phyloP scores from a whole-genome alignment of 2,797 vertebrate species.

The Crocidura indochinensis region DNA sequence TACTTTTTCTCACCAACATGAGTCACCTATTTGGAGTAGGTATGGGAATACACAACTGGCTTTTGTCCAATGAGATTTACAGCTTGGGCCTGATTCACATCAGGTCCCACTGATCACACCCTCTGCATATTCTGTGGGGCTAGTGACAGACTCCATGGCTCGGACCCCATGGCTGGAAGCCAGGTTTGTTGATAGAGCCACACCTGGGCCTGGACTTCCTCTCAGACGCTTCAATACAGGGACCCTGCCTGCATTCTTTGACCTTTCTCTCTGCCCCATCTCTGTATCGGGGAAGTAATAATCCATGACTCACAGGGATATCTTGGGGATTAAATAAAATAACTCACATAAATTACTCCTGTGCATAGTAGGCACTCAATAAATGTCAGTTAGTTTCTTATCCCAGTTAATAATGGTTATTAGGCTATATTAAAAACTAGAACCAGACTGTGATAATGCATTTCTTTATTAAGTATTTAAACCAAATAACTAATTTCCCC shows the following conservation, averaged over 20 bases:
- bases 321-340: conserved; percentile 75
- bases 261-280: conserved; percentile 13
- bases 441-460: conserved; percentile 78
- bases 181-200: too few relatives aligned
- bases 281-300: conserved; percentile 61
- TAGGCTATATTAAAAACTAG: conserved; percentile 83
- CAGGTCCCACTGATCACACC: too few relatives aligned
- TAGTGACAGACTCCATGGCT: too few relatives aligned
- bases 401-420: conserved; percentile 80
- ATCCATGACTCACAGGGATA: conserved; percentile 49
- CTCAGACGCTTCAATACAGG: conserved; percentile 26
- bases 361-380: conserved; percentile 85
- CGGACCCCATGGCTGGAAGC: too few relatives aligned
- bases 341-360: conserved; percentile 79
- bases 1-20: too few relatives aligned
- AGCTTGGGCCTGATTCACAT: too few relatives aligned
- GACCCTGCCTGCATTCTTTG: conserved; percentile 40
- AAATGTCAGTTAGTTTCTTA: conserved; percentile 71
- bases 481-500: conserved; percentile 82
- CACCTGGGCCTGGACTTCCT: neutral
- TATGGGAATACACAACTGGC: too few relatives aligned
- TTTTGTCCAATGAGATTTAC: too few relatives aligned
- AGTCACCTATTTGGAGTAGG: too few relatives aligned
- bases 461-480: conserved; percentile 83
- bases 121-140: too few relatives aligned